Evolutionary conservation across 2,113 vertebrate species (phyloP), one percentile per base, ranked within the genome.

Genomic region (Tetraodon nigroviridis): DNA sequence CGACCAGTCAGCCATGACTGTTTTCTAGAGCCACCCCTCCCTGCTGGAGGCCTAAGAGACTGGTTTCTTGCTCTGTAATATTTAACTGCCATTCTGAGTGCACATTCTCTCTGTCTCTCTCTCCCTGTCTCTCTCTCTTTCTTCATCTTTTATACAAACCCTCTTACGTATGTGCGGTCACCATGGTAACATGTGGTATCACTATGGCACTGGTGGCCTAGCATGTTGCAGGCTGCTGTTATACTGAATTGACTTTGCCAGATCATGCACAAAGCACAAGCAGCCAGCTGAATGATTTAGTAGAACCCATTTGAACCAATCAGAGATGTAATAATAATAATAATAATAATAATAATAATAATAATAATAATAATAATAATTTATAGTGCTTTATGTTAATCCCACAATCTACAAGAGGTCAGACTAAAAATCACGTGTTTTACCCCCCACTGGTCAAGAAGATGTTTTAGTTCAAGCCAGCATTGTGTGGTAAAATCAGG

Each of bases 111-210:
- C 61, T 51, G 61, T 48, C 66, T 44, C 54, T 50, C 66, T 44
- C 42, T 17, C 16, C 6, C 42, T 15, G 13, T 7, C 15, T 44
- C 59, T 19, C 48, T 57, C 32, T 58, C 56, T 42, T 18, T 61
- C 58, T 61, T 61, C 45, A 51, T 62, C 63, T 61, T 64, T 60
- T 55, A 48, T 76, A 61, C 69, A 82, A 76, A 70, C 78, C 61
- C 65, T 61, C 64, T 77, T 85, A 68, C 74, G 75, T 83, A 83
- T 83, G 78, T 81, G 69, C 82, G 67, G 89, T 92, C 87, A 79
- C 90, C 88, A 90, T 92, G 88, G 87, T 67, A 91, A 91, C 86
- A 55, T 45, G 37, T 78, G 78, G 80, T 71, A 86, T 87, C 84
- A 78, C 78, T 82, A 75, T 78, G 72, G 73, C 59, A 73, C 73